Percentiles rank a stretch among this genome's conserved stretches.
phyloP scores from a whole-genome alignment of 2,888 invertebrate species.

The Neria commutata region DNA sequence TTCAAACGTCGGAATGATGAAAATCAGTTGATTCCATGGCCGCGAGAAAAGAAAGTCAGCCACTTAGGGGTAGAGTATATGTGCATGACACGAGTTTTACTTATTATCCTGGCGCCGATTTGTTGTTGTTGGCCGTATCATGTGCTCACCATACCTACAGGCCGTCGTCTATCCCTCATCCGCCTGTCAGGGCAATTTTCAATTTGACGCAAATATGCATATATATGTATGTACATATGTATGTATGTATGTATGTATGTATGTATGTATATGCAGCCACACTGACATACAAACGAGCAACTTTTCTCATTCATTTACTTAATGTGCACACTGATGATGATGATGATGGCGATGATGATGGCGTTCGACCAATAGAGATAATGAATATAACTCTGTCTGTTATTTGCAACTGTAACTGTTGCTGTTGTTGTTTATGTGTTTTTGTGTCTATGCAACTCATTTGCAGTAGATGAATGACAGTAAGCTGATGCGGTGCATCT shows the following conservation, averaged over 20 bases:
- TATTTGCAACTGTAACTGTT: neutral
- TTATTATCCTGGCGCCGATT: conserved; percentile 17
- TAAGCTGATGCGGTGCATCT: neutral
- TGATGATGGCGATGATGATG: neutral
- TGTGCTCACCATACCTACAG: too few relatives aligned
- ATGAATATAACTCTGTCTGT: neutral
- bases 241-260: neutral
- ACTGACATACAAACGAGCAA: conserved; percentile 1
- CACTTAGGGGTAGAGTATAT: too few relatives aligned
- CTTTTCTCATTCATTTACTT: conserved; percentile 13
- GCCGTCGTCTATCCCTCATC: too few relatives aligned
- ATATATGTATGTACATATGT: too few relatives aligned
- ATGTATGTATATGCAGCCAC: too few relatives aligned
- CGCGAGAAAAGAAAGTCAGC: too few relatives aligned
- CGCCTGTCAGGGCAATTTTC: too few relatives aligned
- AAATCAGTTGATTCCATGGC: too few relatives aligned
- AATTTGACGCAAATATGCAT: too few relatives aligned
- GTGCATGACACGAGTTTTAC: too few relatives aligned
- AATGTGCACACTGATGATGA: neutral
- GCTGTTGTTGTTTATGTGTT: neutral
- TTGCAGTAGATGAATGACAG: neutral
- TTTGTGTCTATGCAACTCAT: neutral
- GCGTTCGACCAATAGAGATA: neutral
- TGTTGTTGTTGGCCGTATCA: neutral
- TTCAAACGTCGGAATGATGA: too few relatives aligned